phyloP scores from a whole-genome alignment of 2,888 invertebrate species.

The Cephus pygmeus region DNA sequence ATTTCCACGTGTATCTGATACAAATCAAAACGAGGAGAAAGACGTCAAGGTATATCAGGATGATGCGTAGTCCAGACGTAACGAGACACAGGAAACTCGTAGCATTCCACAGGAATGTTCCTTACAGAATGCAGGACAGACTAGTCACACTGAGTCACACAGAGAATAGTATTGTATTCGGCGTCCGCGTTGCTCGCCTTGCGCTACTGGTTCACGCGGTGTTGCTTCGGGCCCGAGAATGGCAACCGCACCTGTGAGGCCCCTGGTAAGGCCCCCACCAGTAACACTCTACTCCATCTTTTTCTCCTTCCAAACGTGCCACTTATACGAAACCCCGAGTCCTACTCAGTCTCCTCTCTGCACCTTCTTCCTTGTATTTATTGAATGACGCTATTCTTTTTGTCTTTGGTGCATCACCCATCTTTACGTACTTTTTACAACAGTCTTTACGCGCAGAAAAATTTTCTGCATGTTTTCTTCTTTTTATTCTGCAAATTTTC shows the following conservation, averaged over 20 bases:
- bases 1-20: background rate
- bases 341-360: constrained; percentile 8
- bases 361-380: background rate
- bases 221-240: background rate
- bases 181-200: background rate
- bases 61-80: background rate
- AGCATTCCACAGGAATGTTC: background rate
- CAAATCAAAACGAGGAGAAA: background rate
- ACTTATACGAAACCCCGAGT: background rate
- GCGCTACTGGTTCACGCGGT: background rate
- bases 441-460: background rate
- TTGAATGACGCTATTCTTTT: background rate
- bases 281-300: background rate
- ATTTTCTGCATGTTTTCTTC: background rate
- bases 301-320: background rate
- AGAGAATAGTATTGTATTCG: background rate
- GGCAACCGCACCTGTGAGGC: constrained; percentile 50
- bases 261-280: constrained; percentile 22
- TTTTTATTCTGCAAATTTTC: background rate
- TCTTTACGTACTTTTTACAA: background rate
- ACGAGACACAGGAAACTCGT: background rate
- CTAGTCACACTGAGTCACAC: background rate
- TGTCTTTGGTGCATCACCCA: background rate
- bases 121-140: background rate
- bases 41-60: background rate